Conservation (phyloP, 2,888 invertebrate genomes). For the Leucozona laternaria region DNA sequence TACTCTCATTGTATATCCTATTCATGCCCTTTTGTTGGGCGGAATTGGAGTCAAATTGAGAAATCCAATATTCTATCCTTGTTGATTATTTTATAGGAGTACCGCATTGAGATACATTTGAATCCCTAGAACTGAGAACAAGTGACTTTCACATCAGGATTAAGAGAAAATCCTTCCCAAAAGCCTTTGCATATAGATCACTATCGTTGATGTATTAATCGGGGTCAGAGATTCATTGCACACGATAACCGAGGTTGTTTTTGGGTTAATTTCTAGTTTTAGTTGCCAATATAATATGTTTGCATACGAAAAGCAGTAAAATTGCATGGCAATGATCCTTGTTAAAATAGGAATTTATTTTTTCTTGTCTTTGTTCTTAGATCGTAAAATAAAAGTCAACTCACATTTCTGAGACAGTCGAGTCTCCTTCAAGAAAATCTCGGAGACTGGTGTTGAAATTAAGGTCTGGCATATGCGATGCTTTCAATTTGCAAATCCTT, state of each 20-base stretch:
- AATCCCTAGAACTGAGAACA: slow-evolving; percentile 53
- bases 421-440: slow-evolving; percentile 28
- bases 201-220: slow-evolving; percentile 64
- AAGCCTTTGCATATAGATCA: slow-evolving; percentile 27
- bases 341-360: neutral
- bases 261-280: slow-evolving; percentile 58
- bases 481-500: slow-evolving; percentile 32
- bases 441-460: slow-evolving; percentile 26
- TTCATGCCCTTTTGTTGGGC: slow-evolving; percentile 37
- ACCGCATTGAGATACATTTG: slow-evolving; percentile 46
- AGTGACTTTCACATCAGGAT: slow-evolving; percentile 59
- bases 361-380: slow-evolving; percentile 30
- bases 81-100: slow-evolving; percentile 71
- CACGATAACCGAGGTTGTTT: slow-evolving; percentile 35
- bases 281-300: slow-evolving; percentile 33
- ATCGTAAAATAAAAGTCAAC: slow-evolving; percentile 5
- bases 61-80: slow-evolving; percentile 62
- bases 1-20: slow-evolving; percentile 39
- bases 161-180: slow-evolving; percentile 42
- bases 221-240: slow-evolving; percentile 68
- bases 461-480: slow-evolving; percentile 44
- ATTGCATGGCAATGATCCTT: slow-evolving; percentile 48
- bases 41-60: slow-evolving; percentile 52
- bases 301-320: neutral
- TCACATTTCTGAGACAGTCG: neutral